Base-by-base conservation (phyloP, 2,113 vertebrate species). In the Chionodraco myersi region DNA sequence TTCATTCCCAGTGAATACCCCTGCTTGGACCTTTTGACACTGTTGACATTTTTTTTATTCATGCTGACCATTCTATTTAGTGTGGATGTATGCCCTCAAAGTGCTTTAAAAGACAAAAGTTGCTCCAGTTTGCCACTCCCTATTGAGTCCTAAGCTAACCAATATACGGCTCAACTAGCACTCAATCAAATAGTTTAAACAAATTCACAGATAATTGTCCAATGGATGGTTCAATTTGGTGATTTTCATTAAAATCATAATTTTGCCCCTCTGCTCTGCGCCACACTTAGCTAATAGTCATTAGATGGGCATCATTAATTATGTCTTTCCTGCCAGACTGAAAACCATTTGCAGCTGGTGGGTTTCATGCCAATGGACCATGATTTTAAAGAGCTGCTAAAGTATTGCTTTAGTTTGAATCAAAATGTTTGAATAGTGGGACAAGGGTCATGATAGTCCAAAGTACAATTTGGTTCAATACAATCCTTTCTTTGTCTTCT, bases 231-330 rank as follows among this genome's bases (percentile, higher is more conserved):
- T 87, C 64, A 90, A 62, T 82, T 90, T 86, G 77, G 73, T 61
- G 74, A 74, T 83, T 92, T 91, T 90, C 87, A 90, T 91, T 89
- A 89, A 86, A 88, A 85, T 82, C 79, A 82, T 82, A 26, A 79
- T 87, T 88, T 85, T 76, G 68, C 59, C 75, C 72, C 67, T 85
- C 11, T 59, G 78, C 88, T 86, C 76, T 67, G 53, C 59, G 89
- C 86, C 75, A 83, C 69, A 84, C 71, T 91, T 77, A 78, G 80
- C 80, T 87, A 91, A 91, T 83, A 85, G 75, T 88, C 88, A 90
- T 92, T 90, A 90, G 79, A 85, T 79, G 77, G 79, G 73, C 79
- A 13, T 86, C 85, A 88, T 90, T 90, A 92, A 89, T 91, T 88
- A 90, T 68, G 71, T 78, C 80, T 86, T 86, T 84, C 60, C 80